Base-by-base conservation (phyloP, 1,140 invertebrate genomes). In the Lycorma delicatula region DNA sequence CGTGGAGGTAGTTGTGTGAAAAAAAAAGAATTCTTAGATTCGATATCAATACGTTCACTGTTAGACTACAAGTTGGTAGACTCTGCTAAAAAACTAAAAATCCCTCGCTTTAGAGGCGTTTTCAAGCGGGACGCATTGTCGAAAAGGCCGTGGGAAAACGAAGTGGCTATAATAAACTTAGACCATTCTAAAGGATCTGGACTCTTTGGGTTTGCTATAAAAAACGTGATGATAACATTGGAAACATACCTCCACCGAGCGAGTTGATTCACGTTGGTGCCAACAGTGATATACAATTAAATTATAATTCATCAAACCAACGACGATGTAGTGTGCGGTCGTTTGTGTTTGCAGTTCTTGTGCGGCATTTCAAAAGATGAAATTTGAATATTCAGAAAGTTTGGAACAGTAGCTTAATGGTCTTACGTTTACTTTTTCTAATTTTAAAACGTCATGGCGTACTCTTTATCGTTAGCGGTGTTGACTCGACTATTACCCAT, bases 201-300 rank as follows among this genome's bases (percentile, higher is more conserved):
- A 71, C 65, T 5, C 67, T 71, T 57, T 72, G 70, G 70, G 61
- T 66, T 27, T 58, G 60, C 13, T 71, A 70, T 50, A 56, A 57
- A 25, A 71, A 70, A 61, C 16, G 46, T 7, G 46, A 20, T 16
- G 20, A 13, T 16, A 28, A 11, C 3, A 26, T 49, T 49, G 49
- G 49, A 4, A 52, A 49, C 25, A 9, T 49, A 6, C 4, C 18
- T 4, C 47, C 47, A 23, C 47, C 47, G 13, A 7, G 20, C 6
- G 47, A 49, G 23, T 5, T 49, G n/a, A 49, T 7, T 11, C 26
- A 49, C 26, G 20, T 49, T 23, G 47, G 47, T 6, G 3, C 47
- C 7, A 4, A 4, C 12, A 23, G 20, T 18, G n/a, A 57, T 3
- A 57, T 57, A 9, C 5, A 34, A 1, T 58, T 26, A n/a, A 51